Evolutionary conservation across 2,888 invertebrate species (phyloP).

Genomic region (Scrobipalpa atriplicella): DNA sequence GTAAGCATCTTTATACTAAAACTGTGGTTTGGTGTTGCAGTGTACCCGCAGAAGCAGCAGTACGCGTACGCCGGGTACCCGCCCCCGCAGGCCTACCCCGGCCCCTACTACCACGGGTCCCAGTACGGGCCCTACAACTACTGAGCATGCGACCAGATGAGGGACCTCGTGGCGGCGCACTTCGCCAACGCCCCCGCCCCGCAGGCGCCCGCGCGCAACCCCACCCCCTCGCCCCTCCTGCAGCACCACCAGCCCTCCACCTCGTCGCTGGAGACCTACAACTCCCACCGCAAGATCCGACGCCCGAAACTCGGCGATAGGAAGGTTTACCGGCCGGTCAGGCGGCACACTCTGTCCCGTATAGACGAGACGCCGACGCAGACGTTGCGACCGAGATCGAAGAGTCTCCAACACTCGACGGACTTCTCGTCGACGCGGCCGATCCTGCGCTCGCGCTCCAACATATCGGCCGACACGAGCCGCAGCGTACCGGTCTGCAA

Average conservation of each 20-base stretch:
- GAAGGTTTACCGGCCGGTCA: conserved; percentile 67
- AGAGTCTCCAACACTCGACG: conserved; percentile 64
- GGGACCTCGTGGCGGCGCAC: conserved; percentile 76
- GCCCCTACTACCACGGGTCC: conserved; percentile 95
- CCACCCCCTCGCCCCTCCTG: conserved; percentile 48
- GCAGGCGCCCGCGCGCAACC: conserved; percentile 75
- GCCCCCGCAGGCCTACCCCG: conserved; percentile 91
- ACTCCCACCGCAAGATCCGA: conserved; percentile 68
- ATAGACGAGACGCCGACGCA: conserved; percentile 70
- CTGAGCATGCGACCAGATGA: conserved; percentile 84
- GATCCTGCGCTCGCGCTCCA: conserved; percentile 67
- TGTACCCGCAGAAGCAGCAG: conserved; percentile 97
- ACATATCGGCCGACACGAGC: conserved; percentile 75
- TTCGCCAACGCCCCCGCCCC: conserved; percentile 74
- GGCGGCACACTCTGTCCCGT: conserved; percentile 68
- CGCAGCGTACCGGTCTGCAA: conserved; percentile 75
- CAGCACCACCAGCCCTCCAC: conserved; percentile 44
- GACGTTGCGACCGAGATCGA: conserved; percentile 52
- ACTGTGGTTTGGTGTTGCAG: conserved; percentile 70
- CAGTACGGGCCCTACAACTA: conserved; percentile 97
- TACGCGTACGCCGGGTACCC: conserved; percentile 96
- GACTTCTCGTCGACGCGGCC: conserved; percentile 70
- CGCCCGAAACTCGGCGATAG: conserved; percentile 65
- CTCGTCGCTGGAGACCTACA: conserved; percentile 65
- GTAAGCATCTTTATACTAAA: background rate